Evolutionary conservation across 2,797 vertebrate species (phyloP), one percentile per base, ranked within the genome.

Genomic region (Pelodytes ibericus): DNA sequence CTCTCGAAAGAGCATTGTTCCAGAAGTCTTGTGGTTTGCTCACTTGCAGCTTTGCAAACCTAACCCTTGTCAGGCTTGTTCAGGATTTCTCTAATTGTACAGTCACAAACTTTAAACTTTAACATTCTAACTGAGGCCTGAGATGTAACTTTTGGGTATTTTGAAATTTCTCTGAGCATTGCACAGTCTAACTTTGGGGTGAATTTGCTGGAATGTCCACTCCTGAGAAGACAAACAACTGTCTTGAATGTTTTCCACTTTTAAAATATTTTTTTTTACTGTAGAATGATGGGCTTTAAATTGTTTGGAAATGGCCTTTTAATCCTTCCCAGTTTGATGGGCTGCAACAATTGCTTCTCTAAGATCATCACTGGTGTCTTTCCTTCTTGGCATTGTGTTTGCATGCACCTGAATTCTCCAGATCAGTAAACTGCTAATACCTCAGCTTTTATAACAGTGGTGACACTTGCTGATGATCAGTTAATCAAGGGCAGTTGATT

Each of bases 261-360:
- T 5, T 22, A n/a, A 18, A 1, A 57, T 26, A 57, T 22, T 3
- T 8, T 22, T 57, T 57, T 20, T 57, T 20, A 24, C 53, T 22
- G 53, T 8, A 1, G 53, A 3, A 26, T 57, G 20, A 53, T 53
- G 49, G 49, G 8, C 53, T 57, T 22, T 24, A 26, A 65, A 65
- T 65, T 65, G 62, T 65, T 65, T 65, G 62, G 62, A 65, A 65
- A 65, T 65, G 33, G 22, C 62, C 29, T 36, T 15, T 4, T 63
- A 63, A 63, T 30, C 29, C 44, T 65, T 65, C 16, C 22, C 33
- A 65, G 33, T 7, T 57, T 57, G 53, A 57, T 57, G 10, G 53
- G 53, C 8, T 22, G 53, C 53, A 57, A 13, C n/a, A 44, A 44
- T 44, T 57, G 24, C 24, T 57, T 22, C 53, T 57, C 20, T 57